Evolutionary conservation across 2,888 invertebrate species (phyloP).

Genomic region (Monoplex corrugatus): DNA sequence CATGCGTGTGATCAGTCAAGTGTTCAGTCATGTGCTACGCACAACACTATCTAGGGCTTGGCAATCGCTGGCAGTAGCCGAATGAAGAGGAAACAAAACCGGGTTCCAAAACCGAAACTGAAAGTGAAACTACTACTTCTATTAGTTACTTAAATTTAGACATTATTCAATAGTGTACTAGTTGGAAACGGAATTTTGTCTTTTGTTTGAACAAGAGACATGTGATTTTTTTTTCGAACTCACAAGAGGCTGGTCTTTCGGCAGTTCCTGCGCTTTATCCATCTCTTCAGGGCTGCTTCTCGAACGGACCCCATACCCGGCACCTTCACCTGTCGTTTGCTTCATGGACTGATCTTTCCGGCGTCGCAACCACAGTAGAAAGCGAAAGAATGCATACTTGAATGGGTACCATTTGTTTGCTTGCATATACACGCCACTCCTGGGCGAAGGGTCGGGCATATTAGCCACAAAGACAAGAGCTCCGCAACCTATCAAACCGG

Average conservation of each 20-base stretch:
- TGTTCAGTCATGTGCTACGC: too few species aligned
- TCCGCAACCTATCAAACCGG: not conserved
- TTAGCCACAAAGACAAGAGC: slow-evolving; percentile 43
- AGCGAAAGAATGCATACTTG: slow-evolving; percentile 85
- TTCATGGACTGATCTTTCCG: slow-evolving; percentile 56
- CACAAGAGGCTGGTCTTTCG: slow-evolving; percentile 83
- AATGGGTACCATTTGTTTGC: slow-evolving; percentile 86
- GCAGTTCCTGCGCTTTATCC: slow-evolving; percentile 85
- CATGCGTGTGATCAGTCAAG: too few species aligned
- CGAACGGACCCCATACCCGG: slow-evolving; percentile 82
- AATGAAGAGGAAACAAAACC: too few species aligned
- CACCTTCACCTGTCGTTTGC: slow-evolving; percentile 80
- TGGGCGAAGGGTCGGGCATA: slow-evolving; percentile 81
- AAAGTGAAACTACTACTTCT: too few species aligned
- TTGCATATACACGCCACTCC: slow-evolving; percentile 85
- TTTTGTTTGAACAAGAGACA: too few species aligned
- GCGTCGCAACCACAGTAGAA: slow-evolving; percentile 83
- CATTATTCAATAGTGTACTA: too few species aligned
- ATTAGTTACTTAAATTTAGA: too few species aligned
- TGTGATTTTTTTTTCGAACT: not conserved
- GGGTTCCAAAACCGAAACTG: too few species aligned
- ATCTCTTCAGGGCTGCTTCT: slow-evolving; percentile 83
- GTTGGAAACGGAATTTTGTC: too few species aligned
- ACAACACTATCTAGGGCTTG: too few species aligned
- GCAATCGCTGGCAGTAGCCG: too few species aligned